phyloP scores from a whole-genome alignment of 2,888 invertebrate species.

The Habroteleia sp. region DNA sequence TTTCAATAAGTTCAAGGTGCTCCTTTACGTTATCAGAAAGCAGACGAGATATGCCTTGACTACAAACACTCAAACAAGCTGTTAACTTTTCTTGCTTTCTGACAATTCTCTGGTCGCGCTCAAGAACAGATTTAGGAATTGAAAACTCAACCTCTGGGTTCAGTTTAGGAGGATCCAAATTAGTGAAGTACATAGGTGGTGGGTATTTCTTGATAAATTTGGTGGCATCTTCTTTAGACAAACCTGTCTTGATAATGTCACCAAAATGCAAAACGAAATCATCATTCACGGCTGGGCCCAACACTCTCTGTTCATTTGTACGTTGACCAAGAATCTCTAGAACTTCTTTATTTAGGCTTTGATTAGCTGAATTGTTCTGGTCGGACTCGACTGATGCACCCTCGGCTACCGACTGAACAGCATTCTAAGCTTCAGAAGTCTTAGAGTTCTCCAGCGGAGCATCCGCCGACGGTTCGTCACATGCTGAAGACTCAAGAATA shows the following conservation, averaged over 20 bases:
- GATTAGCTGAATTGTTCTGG: too few relatives aligned
- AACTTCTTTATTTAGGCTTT: conserved; percentile 10
- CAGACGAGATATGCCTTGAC: conserved; percentile 9
- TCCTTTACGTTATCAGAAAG: not conserved
- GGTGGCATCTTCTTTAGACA: conserved; percentile 15
- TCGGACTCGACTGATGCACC: too few relatives aligned
- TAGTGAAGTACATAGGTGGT: conserved; percentile 19
- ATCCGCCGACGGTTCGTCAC: too few relatives aligned
- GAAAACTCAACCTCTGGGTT: conserved; percentile 20
- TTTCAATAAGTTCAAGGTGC: conserved; percentile 22
- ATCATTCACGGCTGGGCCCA: conserved; percentile 8
- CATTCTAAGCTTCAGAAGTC: too few relatives aligned
- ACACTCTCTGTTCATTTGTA: conserved; percentile 1
- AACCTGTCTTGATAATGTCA: conserved; percentile 21
- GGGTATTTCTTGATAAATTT: conserved; percentile 29
- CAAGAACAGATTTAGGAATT: conserved; percentile 5
- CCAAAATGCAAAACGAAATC: conserved; percentile 18
- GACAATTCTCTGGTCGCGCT: conserved; percentile 19
- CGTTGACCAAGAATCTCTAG: conserved; percentile 18
- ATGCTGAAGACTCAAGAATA: too few relatives aligned
- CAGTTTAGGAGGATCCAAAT: conserved; percentile 23
- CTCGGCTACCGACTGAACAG: too few relatives aligned
- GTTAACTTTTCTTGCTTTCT: conserved; percentile 45
- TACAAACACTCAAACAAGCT: conserved; percentile 20
- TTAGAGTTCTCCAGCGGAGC: too few relatives aligned